Evolutionary conservation across 2,113 vertebrate genomes (phyloP), one percentile per base, ranked within the genome.

Genomic region (Psophia crepitans): DNA sequence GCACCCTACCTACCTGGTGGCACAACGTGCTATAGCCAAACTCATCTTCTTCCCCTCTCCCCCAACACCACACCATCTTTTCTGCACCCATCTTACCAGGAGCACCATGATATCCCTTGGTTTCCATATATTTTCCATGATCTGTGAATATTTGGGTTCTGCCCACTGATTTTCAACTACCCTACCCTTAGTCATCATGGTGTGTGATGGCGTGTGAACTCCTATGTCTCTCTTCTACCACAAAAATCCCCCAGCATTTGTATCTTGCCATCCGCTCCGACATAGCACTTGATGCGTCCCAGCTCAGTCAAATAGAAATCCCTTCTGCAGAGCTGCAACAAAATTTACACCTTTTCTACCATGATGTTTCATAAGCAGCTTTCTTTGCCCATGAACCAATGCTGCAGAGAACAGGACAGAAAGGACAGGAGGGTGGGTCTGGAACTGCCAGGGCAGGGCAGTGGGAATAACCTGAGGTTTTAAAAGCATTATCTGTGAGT

Each of bases 231-330:
- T 79, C 5, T 71, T 7, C 33, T 35, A 56, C 26, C 33, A 60
- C 13, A 14, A 60, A 60, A 35, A 8, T 43, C 21, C 39, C 15
- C 43, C 4, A 1, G 43, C 9, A 2, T 4, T 1, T 6, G 13
- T 37, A 57, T 53, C 33, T 73, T 66, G 21, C 41, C 11, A 5
- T 23, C n/a, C 21, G 33, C 5, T 21, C 46, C n/a, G 46, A 30
- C 16, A 4, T 3, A 53, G 21, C 3, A 2, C 69, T 75, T 14
- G 46, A 23, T 26, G 20, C 1, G 1, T 15, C 48, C 48, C 66
- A 32, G 35, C 46, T 32, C 5, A 22, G 41, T 10, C 71, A 32
- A 68, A 32, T 8, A 66, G 83, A 60, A 76, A 49, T n/a, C 18
- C 17, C 32, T 23, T 83, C 48, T 37, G 43, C 14, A 54, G 61